Evolutionary conservation across 92 coral and sea anemone species (phyloP).

Genomic region (Palythoa caribaeorum): DNA sequence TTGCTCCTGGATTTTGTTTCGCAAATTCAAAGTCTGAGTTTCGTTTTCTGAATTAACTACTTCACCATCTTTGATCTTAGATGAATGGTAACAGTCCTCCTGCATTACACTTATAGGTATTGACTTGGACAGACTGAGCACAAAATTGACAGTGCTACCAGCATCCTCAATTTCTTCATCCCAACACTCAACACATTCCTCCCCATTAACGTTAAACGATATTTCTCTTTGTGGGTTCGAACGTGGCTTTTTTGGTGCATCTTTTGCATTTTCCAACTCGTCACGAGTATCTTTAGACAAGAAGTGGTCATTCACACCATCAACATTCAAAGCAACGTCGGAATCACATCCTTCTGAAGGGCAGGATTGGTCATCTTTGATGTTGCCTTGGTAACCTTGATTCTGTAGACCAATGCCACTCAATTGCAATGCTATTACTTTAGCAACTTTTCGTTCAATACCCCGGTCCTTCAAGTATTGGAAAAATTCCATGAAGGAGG

Average conservation of each 20-base stretch:
- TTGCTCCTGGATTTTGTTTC: not conserved
- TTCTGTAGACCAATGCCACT: conserved; percentile 86
- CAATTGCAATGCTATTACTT: conserved; percentile 84
- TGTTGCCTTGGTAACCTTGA: conserved; percentile 60
- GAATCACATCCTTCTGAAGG: conserved; percentile 38
- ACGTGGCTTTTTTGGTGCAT: not conserved
- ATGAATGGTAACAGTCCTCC: conserved; percentile 47
- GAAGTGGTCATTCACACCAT: not conserved
- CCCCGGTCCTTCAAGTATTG: conserved; percentile 81
- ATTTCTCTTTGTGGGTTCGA: conserved; percentile 13
- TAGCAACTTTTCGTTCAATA: conserved; percentile 87
- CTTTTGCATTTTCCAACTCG: not conserved
- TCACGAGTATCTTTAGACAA: not conserved
- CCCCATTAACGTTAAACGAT: conserved; percentile 32
- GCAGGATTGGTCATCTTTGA: not conserved
- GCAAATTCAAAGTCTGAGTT: not conserved
- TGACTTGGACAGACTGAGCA: conserved; percentile 34
- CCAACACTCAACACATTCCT: conserved; percentile 49
- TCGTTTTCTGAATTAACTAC: not conserved
- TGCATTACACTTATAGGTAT: conserved; percentile 50
- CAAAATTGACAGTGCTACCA: conserved; percentile 31
- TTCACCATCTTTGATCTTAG: not conserved
- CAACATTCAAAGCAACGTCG: not conserved
- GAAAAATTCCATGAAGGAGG: conserved; percentile 93
- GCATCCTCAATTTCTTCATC: conserved; percentile 48